Conservation (phyloP, 2,797 vertebrate genomes). For the Huso huso region DNA sequence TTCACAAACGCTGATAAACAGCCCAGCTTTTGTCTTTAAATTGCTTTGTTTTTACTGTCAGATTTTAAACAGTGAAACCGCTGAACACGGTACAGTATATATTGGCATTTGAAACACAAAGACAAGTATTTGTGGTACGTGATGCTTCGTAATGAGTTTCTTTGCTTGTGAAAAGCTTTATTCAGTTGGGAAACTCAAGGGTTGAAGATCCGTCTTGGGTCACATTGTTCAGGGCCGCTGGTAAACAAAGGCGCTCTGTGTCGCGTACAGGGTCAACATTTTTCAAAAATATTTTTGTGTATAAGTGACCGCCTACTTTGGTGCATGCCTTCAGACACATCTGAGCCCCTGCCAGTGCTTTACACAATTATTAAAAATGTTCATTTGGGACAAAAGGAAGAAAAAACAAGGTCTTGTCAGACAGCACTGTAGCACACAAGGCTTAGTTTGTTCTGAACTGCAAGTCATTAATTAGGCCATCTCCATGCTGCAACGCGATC, state of each 20-base stretch:
- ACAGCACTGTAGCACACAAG: not conserved
- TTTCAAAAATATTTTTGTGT: slow-evolving; percentile 1
- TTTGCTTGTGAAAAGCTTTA: not conserved
- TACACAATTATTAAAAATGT: not conserved
- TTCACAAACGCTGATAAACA: no score
- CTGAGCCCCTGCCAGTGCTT: not conserved
- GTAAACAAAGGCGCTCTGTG: slow-evolving; percentile 1
- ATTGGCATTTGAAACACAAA: not conserved
- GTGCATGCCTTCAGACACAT: not conserved
- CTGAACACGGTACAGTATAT: no score
- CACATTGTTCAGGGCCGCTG: slow-evolving; percentile 1
- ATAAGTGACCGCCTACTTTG: not conserved
- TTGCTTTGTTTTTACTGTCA: no score
- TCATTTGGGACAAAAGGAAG: not conserved
- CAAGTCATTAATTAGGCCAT: not conserved
- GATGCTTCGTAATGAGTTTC: not conserved
- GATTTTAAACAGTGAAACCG: no score
- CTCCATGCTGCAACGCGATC: not conserved
- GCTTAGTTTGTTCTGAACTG: not conserved
- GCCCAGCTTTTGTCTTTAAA: no score
- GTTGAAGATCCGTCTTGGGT: not conserved
- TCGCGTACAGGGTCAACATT: not conserved
- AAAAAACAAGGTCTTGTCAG: not conserved
- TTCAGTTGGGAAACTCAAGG: not conserved
- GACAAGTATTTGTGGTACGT: not conserved